phyloP scores from a whole-genome alignment of 2,888 invertebrate species.

The Stenodema calcarata region DNA sequence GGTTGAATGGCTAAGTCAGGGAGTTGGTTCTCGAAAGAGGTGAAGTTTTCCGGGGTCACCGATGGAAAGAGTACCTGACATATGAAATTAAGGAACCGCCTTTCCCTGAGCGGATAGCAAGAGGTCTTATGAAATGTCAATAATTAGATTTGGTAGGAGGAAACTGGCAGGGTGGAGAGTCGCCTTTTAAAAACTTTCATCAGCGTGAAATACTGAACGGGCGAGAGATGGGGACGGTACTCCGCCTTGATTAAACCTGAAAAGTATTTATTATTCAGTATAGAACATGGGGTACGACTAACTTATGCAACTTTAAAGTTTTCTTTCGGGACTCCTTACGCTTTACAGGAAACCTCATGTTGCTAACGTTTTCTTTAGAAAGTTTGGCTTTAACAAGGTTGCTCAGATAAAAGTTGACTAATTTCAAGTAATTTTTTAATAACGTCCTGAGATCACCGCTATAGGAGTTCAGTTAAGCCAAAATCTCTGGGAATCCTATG shows the following conservation, averaged over 20 bases:
- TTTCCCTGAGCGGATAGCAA: not conserved
- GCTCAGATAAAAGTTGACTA: not conserved
- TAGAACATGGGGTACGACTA: not conserved
- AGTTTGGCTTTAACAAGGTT: not conserved
- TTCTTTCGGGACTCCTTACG: not conserved
- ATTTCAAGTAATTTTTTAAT: not conserved
- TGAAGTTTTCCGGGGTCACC: not conserved
- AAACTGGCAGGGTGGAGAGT: not conserved
- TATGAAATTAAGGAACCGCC: not conserved
- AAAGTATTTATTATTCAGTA: constrained; percentile 37
- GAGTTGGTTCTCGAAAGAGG: no score
- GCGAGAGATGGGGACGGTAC: not conserved
- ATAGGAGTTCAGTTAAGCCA: no score
- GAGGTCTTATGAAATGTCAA: constrained; percentile 1
- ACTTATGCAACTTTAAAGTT: constrained; percentile 31
- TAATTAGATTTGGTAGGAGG: not conserved
- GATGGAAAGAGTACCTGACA: not conserved
- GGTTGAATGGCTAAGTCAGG: no score
- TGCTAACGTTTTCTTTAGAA: not conserved
- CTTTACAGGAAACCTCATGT: not conserved
- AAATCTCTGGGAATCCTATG: no score
- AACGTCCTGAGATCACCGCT: no score
- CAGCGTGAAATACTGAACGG: constrained; percentile 14
- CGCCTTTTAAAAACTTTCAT: constrained; percentile 29
- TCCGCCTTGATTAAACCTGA: constrained; percentile 33